A percentile compares a stretch with the other conserved stretches of the same genome.
Conservation (phyloP, 2,113 vertebrate species). For the Semnopithecus entellus region DNA sequence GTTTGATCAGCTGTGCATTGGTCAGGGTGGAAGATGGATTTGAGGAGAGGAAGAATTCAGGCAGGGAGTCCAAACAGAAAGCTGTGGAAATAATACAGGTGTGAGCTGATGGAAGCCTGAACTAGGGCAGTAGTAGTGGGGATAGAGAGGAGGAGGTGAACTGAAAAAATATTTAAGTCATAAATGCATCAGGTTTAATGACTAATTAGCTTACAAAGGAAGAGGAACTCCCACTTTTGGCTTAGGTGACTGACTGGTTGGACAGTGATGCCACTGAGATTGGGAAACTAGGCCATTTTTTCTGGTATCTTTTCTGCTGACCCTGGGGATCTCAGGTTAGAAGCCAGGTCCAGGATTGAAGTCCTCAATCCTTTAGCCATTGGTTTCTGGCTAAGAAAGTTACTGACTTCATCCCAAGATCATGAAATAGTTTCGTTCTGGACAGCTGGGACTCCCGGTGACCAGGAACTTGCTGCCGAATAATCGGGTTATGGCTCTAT, state of each 20-base stretch:
- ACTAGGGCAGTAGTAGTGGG: background rate
- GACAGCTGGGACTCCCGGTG: background rate
- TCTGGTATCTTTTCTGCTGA: background rate
- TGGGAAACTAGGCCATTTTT: slow-evolving; percentile 35
- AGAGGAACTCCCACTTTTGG: background rate
- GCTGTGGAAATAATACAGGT: background rate
- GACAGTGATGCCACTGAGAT: background rate
- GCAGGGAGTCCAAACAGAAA: background rate
- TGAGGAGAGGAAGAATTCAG: slow-evolving; percentile 1
- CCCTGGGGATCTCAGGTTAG: background rate
- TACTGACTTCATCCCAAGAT: background rate
- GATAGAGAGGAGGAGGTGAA: slow-evolving; percentile 15
- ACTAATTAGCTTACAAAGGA: slow-evolving; percentile 33
- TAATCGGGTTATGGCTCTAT: background rate
- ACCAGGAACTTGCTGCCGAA: background rate
- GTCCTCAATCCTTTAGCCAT: background rate
- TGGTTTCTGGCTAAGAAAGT: background rate
- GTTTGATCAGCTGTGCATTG: background rate
- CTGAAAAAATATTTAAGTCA: background rate
- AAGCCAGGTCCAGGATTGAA: background rate
- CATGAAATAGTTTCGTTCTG: background rate
- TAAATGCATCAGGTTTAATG: background rate
- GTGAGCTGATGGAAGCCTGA: background rate
- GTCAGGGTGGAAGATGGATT: background rate
- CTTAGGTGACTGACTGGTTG: background rate